Conservation (phyloP, 2,888 invertebrate genomes). For the Sialis fuliginosa region DNA sequence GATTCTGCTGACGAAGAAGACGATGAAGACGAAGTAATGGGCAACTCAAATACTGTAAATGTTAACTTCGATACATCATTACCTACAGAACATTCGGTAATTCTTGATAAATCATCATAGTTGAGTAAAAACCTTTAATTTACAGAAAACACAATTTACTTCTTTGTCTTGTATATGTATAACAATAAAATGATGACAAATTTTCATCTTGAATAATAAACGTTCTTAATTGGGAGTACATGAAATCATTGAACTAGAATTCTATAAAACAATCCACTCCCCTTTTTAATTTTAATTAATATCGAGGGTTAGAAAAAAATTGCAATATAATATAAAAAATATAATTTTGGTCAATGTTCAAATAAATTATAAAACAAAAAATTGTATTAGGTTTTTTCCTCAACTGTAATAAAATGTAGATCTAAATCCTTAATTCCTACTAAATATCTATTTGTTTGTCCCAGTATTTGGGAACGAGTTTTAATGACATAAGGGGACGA, state of each 20-base stretch:
- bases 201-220: too few relatives aligned
- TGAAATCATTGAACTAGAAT: too few relatives aligned
- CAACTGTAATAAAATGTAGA: neutral
- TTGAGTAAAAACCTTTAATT: too few relatives aligned
- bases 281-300: too few relatives aligned
- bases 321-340: neutral
- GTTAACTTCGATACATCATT: slow-evolving; percentile 21
- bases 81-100: slow-evolving; percentile 23
- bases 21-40: slow-evolving; percentile 9
- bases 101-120: neutral
- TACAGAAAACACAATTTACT: too few relatives aligned
- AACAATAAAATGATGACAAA: too few relatives aligned
- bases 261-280: too few relatives aligned
- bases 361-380: neutral
- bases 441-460: slow-evolving; percentile 6
- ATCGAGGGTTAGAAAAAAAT: neutral
- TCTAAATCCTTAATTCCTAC: neutral
- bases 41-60: slow-evolving; percentile 6
- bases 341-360: neutral
- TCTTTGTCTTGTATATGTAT: too few relatives aligned
- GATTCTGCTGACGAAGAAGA: slow-evolving; percentile 12
- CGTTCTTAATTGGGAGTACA: too few relatives aligned
- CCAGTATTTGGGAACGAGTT: slow-evolving; percentile 21
- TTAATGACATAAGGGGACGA: slow-evolving; percentile 22
- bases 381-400: neutral